Percentiles rank a stretch among this genome's conserved stretches.
These are phyloP conservation scores for Gymnobelideus leadbeateri DNA, from an alignment of 2,113 vertebrate species.

Conservation along the genomic window DNA sequence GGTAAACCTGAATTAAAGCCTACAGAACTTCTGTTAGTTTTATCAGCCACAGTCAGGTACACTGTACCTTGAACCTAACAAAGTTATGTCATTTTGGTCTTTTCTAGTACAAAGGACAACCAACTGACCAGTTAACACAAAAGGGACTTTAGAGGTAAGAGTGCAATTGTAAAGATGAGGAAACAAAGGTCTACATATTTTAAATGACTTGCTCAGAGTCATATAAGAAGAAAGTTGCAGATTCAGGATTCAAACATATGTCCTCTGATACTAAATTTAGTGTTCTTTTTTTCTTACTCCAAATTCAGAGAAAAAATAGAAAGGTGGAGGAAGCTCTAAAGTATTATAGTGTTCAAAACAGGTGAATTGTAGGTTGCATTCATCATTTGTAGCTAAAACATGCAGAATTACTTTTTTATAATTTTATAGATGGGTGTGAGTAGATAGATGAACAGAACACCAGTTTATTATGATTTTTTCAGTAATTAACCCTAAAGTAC, in stretches of 20 bases:
- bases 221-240: background rate
- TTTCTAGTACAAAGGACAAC: no score
- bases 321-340: no score
- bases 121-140: no score
- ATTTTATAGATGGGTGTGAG: background rate
- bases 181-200: background rate
- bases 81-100: no score
- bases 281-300: background rate
- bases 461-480: background rate
- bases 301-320: no score
- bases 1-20: no score
- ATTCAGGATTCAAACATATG: background rate
- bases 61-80: no score
- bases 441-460: background rate
- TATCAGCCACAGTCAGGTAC: no score
- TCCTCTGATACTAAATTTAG: background rate
- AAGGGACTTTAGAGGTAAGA: background rate
- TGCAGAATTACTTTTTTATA: conserved; percentile 1
- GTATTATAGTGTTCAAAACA: background rate
- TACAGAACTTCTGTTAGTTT: no score
- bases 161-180: background rate
- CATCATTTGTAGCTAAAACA: conserved; percentile 12
- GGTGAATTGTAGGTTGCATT: background rate
- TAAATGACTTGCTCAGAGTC: background rate
- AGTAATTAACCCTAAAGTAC: conserved; percentile 30